Evolutionary conservation across 2,888 invertebrate genomes (phyloP).

Genomic region (Lochmaea capreae): DNA sequence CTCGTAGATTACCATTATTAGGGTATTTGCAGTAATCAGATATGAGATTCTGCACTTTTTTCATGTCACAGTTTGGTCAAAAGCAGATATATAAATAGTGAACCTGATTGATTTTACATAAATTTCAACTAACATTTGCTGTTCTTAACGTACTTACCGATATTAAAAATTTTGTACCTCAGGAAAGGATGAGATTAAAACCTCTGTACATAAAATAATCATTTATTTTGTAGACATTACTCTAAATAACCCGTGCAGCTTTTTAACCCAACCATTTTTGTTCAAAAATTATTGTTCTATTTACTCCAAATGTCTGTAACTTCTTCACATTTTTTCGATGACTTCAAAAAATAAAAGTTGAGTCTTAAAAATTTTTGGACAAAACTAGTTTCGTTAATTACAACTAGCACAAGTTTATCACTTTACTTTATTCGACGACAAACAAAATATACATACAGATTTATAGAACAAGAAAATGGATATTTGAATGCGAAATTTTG

Average conservation of each 20-base stretch:
- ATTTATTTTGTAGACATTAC: not conserved
- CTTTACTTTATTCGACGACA: not conserved
- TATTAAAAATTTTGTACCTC: not conserved
- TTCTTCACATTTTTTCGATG: no score
- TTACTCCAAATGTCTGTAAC: no score
- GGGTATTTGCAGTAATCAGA: no score
- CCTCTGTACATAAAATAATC: not conserved
- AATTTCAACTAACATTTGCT: not conserved
- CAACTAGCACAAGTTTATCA: not conserved
- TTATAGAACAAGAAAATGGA: no score
- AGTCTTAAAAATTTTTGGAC: not conserved
- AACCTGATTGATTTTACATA: no score
- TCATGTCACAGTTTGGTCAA: no score
- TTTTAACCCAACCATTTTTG: not conserved
- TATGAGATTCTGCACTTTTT: no score
- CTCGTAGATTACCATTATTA: no score
- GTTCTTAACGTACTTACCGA: not conserved
- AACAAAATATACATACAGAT: no score
- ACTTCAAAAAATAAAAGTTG: not conserved
- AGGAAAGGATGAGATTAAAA: not conserved
- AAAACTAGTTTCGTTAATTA: not conserved
- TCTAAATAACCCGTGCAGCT: not conserved
- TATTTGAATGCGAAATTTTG: no score
- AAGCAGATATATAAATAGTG: no score
- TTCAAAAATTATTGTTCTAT: not conserved